Evolutionary conservation across 2,888 invertebrate genomes (phyloP).

Genomic region (Tortrix viridana): DNA sequence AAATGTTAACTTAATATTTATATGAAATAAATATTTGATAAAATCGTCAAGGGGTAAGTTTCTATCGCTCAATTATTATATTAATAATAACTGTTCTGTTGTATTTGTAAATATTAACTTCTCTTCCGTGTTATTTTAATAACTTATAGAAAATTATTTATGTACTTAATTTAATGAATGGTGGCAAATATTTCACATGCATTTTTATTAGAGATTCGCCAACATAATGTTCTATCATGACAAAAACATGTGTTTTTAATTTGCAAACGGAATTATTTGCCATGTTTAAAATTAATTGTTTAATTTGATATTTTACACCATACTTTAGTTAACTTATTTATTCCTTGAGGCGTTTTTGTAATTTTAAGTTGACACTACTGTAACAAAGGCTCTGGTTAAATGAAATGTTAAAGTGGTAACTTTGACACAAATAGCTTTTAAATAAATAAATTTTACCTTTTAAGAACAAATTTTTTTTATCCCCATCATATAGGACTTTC

Average conservation of each 20-base stretch:
- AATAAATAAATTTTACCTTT: conserved; percentile 36
- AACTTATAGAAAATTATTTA: no score
- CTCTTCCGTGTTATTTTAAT: no score
- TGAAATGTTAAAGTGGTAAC: conserved; percentile 19
- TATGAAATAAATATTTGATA: not conserved
- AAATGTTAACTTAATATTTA: conserved; percentile 1
- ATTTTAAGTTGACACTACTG: conserved; percentile 39
- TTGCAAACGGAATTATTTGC: not conserved
- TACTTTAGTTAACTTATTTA: conserved; percentile 38
- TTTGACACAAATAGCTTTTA: conserved; percentile 32
- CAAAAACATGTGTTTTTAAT: not conserved
- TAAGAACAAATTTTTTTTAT: conserved; percentile 8
- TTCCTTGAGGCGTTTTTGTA: conserved; percentile 17
- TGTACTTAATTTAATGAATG: no score
- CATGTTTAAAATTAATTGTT: not conserved
- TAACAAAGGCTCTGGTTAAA: conserved; percentile 15
- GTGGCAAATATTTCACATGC: no score
- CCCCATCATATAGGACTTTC: no score
- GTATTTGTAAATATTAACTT: no score
- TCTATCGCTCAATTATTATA: conserved; percentile 9
- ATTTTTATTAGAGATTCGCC: no score
- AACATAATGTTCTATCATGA: no score
- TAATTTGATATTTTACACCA: not conserved
- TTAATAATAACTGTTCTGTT: conserved; percentile 8
- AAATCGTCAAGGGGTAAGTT: no score